Base-by-base conservation (phyloP, 2,797 vertebrate species). In the Fratercula arctica region DNA sequence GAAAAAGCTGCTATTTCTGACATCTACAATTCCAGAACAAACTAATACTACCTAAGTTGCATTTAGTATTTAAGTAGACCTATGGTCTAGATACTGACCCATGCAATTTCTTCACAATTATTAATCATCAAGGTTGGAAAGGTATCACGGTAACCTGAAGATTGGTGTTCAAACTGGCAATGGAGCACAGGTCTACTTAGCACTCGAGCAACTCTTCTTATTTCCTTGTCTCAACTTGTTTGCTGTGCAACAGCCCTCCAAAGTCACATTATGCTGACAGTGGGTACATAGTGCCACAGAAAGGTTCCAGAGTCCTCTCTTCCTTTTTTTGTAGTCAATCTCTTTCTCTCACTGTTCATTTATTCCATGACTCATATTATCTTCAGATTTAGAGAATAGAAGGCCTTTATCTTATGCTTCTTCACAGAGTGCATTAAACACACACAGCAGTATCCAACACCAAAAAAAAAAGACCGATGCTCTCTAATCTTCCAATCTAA, bases 391-490 rank as follows among this genome's bases (percentile, higher is more conserved):
- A 69, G 26, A 67, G 15, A 35, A 35, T 23, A 59, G 35, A 67
- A 41, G 6, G 12, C 12, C 43, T 82, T 72, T 76, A 63, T 82
- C 50, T 63, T 53, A 14, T 2, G 1, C 31, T 35, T 25, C 45
- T 43, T 56, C 48, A 60, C 0, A 0, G 45, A 64, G 12, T 11
- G 37, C 9, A 14, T 57, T 57, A 73, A 79, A 37, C 5, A 48
- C 4, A 46, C 4, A 63, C 16, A n/a, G 3, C 39, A 64, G 53
- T 5, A 1, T 15, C 18, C 33, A 70, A 43, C 21, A 68, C 20
- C 11, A 43, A 64, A 77, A 66, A 45, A 43, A 19, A 56, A 13
- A 35, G 1, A 20, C 3, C 0, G 1, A 35, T 45, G 3, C 3
- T 23, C 37, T 46, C 53, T 73, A 35, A 60, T 59, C 59, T 75